Evolutionary conservation across 2,113 vertebrate genomes (phyloP).

Genomic region (Neolamprologus tretocephalus): DNA sequence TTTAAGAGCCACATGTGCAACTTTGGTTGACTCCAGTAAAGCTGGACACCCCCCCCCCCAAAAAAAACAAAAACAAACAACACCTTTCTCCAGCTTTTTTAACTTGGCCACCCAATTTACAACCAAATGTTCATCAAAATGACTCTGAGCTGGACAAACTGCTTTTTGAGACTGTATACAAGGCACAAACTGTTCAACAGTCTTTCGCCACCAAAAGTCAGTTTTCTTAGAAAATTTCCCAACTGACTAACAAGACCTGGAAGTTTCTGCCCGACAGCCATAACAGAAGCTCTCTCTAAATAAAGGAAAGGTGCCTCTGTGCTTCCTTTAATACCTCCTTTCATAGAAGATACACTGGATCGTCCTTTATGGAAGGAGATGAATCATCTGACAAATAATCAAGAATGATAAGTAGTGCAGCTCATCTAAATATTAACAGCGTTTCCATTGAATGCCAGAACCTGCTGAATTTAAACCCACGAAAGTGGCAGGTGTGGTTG

Average conservation of each 20-base stretch:
- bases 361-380: not conserved
- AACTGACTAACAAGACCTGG: not conserved
- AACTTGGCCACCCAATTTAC: not conserved
- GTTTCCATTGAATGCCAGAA: not conserved
- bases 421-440: not conserved
- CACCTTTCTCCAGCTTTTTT: not conserved
- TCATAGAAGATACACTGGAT: not conserved
- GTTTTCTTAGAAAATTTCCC: not conserved
- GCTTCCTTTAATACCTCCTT: not conserved
- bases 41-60: rapidly evolving
- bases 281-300: not conserved
- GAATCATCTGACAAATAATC: not conserved
- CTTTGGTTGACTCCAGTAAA: not conserved
- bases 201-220: not conserved
- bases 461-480: not conserved
- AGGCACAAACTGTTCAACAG: not conserved
- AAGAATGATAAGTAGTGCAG: not conserved
- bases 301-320: not conserved
- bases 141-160: not conserved
- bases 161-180: not conserved
- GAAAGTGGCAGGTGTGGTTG: not conserved
- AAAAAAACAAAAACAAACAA: not conserved
- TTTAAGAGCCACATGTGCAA: not conserved
- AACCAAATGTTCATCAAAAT: not conserved
- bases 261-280: not conserved